Evolutionary conservation across 2,113 vertebrate genomes (phyloP).

Genomic region (Vireo altiloquus): DNA sequence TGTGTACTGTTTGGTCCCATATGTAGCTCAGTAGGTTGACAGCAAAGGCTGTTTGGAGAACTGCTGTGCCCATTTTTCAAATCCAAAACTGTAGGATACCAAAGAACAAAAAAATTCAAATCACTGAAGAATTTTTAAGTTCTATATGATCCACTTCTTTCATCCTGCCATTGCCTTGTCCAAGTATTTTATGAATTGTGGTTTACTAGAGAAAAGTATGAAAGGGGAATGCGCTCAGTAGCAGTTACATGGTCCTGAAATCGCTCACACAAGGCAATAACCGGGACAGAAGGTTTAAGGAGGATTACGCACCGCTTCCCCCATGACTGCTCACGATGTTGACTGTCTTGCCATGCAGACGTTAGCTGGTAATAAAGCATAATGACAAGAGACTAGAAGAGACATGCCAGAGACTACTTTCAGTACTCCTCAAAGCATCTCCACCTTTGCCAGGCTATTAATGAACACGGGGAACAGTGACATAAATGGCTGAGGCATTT

Average conservation of each 20-base stretch:
- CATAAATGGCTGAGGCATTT: not conserved
- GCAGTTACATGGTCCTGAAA: not conserved
- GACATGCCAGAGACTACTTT: not conserved
- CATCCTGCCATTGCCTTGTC: not conserved
- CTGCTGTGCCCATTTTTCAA: not conserved
- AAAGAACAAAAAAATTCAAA: not conserved
- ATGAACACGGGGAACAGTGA: not conserved
- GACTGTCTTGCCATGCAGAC: not conserved
- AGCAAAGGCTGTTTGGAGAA: not conserved
- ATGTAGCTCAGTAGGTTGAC: not conserved
- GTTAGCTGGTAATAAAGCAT: not conserved
- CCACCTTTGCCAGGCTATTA: not conserved
- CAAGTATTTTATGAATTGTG: not conserved
- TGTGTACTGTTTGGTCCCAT: not conserved
- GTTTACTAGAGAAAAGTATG: not conserved
- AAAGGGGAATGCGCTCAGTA: not conserved
- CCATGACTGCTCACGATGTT: not conserved
- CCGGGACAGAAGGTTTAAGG: not conserved
- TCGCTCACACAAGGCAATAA: not conserved
- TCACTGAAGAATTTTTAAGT: not conserved
- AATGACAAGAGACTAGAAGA: not conserved
- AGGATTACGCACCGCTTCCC: not conserved
- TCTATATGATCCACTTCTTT: not conserved
- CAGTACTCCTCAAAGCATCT: not conserved
- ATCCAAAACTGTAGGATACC: not conserved